A percentile compares a stretch with the other conserved stretches of the same genome.
phyloP scores from a whole-genome alignment of 1,140 invertebrate genomes.

The Cydia pomonella region DNA sequence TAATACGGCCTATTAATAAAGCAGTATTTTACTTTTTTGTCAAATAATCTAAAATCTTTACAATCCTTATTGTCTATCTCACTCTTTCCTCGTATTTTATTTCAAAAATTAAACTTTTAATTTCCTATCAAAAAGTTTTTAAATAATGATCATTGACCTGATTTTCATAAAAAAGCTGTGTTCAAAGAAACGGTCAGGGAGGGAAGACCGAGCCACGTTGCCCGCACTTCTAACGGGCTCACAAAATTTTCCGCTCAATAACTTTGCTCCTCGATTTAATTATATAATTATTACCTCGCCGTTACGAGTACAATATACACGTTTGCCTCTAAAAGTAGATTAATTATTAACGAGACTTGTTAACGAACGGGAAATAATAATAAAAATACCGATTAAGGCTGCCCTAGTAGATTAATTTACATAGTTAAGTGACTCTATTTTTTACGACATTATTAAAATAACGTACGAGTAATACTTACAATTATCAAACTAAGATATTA shows the following conservation, averaged over 20 bases:
- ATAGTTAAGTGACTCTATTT: not conserved
- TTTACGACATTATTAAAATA: no score
- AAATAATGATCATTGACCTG: constrained; percentile 31
- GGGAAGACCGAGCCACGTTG: constrained; percentile 12
- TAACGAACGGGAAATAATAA: not conserved
- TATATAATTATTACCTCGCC: constrained; percentile 31
- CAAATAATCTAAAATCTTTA: no score
- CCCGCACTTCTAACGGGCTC: constrained; percentile 23
- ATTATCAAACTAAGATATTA: no score
- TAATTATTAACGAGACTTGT: constrained; percentile 9
- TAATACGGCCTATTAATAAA: no score
- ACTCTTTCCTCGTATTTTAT: not conserved
- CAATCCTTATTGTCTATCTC: no score
- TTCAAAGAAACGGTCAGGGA: constrained; percentile 29
- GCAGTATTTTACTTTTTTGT: no score
- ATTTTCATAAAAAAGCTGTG: constrained; percentile 26
- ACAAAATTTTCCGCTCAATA: constrained; percentile 37
- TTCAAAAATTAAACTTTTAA: not conserved
- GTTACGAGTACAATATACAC: constrained; percentile 29
- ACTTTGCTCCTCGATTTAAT: constrained; percentile 34
- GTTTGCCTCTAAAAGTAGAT: not conserved
- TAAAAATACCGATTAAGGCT: not conserved
- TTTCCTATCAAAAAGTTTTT: constrained; percentile 10
- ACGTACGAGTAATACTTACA: no score
- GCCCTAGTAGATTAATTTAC: not conserved